Percentiles rank a stretch among this genome's conserved stretches.
These are phyloP conservation scores for Cyrtonyx montezumae DNA, from an alignment of 2,113 vertebrate genomes.

Conservation along the genomic window DNA sequence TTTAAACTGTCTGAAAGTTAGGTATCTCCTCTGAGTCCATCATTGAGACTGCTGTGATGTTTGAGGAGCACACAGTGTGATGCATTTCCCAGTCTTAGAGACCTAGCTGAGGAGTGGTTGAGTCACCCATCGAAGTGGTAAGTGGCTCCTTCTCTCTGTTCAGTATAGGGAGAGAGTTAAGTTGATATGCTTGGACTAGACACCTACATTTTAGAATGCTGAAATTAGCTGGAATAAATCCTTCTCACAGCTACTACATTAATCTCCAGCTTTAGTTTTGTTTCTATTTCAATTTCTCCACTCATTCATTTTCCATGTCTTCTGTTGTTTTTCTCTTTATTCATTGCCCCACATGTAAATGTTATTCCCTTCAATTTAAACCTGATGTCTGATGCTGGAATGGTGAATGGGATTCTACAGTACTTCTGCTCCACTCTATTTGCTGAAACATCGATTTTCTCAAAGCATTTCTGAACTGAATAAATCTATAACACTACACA, in stretches of 20 bases:
- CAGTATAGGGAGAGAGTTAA: background rate
- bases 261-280: background rate
- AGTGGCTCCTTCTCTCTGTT: background rate
- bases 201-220: background rate
- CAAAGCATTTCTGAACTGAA: background rate
- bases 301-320: background rate
- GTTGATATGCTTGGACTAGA: background rate
- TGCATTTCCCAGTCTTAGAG: background rate
- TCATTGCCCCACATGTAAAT: background rate
- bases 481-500: constrained; percentile 2
- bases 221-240: background rate
- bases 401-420: background rate
- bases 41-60: background rate
- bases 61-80: background rate
- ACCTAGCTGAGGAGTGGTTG: background rate
- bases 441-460: constrained; percentile 46
- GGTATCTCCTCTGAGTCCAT: background rate
- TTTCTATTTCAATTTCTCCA: background rate
- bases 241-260: background rate
- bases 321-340: background rate
- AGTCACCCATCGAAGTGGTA: background rate
- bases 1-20: background rate
- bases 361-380: constrained; percentile 9
- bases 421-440: background rate
- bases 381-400: background rate